Base-by-base conservation (phyloP, 2,888 invertebrate genomes). In the Melipona bicolor region DNA sequence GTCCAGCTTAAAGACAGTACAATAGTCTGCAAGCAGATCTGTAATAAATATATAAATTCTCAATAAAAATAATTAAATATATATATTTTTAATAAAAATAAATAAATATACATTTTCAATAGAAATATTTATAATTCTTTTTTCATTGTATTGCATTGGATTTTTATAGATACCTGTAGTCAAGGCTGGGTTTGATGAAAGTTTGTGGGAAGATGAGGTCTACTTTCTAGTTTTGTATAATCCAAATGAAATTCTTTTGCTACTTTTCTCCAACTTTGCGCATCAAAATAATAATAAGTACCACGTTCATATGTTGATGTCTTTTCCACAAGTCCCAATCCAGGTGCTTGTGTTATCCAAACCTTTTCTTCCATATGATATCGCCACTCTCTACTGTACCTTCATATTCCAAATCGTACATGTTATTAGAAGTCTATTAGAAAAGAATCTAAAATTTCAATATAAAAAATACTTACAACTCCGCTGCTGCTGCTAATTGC, bases 281-380 rank as follows among this genome's bases (percentile, higher is more conserved):
- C 98, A 96, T 99, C 99, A 95, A 99, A 99, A 96, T 99, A 99
- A 96, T 98, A 99, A 96, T 99, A 99, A 93, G 99, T 99, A 95
- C 99, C 99, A 94, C 99, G 97, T 96, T 99, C 99, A 95, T 98
- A 99, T 91, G 98, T 98, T 92, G 97, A 97, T 89, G 98, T 99
- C 95, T 99, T 99, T 95, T 99, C 98, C 92, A 98, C 96, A 94
- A 98, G 97, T 91, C 98, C 97, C 96, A 98, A 97, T 91, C 99
- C 99, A 90, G 99, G 99, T 93, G 98, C 98, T 95, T 99, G 97
- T 92, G 99, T 99, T 95, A 99, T 98, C 99, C 99, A 99, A 93
- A 99, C 98, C 95, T 99, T 98, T 95, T 99, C 99, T 95, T 99
- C 99, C 96, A 97, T 99, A 95, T 99, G 99, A 96, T 99, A 99